A percentile compares a stretch with the other conserved stretches of the same genome.
These are phyloP conservation scores for Conomelus anceps DNA, from an alignment of 2,888 invertebrate genomes.

Conservation along the genomic window DNA sequence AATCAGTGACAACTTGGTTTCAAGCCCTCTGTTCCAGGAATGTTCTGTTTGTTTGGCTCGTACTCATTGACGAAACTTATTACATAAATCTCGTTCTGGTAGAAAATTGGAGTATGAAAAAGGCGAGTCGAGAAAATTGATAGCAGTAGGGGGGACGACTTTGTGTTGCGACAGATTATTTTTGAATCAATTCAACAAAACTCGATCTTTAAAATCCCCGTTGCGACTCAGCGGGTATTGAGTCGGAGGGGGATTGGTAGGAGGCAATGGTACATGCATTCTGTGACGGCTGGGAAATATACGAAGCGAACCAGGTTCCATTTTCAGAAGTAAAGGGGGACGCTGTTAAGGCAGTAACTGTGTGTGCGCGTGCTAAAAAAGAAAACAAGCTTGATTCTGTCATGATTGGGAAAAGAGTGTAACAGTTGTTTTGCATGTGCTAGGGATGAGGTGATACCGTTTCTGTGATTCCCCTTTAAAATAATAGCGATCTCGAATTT, in stretches of 20 bases:
- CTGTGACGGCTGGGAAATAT: neutral
- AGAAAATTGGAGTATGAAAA: neutral
- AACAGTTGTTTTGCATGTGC: neutral
- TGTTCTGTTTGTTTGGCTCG: neutral
- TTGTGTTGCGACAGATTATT: neutral
- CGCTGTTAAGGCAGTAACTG: no score
- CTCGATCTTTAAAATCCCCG: neutral
- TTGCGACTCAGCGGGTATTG: neutral
- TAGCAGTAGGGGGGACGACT: neutral
- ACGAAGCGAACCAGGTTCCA: neutral
- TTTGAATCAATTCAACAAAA: neutral
- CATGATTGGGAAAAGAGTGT: neutral
- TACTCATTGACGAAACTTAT: neutral
- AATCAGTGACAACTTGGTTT: neutral
- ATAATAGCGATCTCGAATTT: neutral
- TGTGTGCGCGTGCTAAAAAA: neutral
- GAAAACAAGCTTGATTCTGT: neutral
- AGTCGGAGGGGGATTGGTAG: neutral
- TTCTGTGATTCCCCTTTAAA: neutral
- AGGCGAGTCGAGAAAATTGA: neutral
- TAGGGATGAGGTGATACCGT: neutral
- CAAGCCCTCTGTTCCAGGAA: no score
- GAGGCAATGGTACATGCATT: neutral
- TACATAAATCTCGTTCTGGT: neutral
- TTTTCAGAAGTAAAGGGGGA: neutral